Base-by-base conservation (phyloP, 2,888 invertebrate species). In the Ichneumon xanthorius region DNA sequence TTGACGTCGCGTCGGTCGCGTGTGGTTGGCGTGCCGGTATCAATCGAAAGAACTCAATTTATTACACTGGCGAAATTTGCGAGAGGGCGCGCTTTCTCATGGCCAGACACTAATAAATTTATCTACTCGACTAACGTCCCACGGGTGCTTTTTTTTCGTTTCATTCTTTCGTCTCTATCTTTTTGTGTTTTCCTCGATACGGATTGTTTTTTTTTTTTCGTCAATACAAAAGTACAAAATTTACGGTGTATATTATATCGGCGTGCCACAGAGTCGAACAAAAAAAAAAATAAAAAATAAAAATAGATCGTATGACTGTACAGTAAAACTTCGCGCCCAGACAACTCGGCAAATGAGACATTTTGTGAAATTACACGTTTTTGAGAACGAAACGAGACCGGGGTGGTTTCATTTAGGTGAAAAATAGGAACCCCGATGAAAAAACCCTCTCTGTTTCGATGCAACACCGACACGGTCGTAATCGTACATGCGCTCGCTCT, bases 151-250 rank as follows among this genome's bases (percentile, higher is more conserved):
- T 63, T 50, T 73, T 30, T 22, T 63, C 30, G 11, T 22, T 68
- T 40, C 30, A 16, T 61, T 55, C 30, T 45, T 4, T 65, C 67
- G 6, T 70, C 48, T 68, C 61, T 75, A 45, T 37, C 55, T 45
- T 22, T 50, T 30, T 37, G n/a, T 50, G 19, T 70, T 45, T 58
- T 26, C 58, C 3, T 81, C 50, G 45, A 3, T 48, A 48, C 3
- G 4, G 11, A 45, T 50, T 40, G 67, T 22, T 4, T 72, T 53
- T 33, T 61, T 40, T 61, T 79, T 71, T 63, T 79, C 71, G 76
- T 80, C 50, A 72, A 82, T 85, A 85, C 85, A 85, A 85, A 85
- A 85, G 85, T 85, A 85, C 85, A 85, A 85, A 85, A 82, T 85
- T 85, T 85, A 82, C 77, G 80, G 72, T 79, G 80, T 73, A 72